Evolutionary conservation across 1,140 invertebrate species (phyloP), one percentile per base, ranked within the genome.

Genomic region (Drosophila pectinifera): DNA sequence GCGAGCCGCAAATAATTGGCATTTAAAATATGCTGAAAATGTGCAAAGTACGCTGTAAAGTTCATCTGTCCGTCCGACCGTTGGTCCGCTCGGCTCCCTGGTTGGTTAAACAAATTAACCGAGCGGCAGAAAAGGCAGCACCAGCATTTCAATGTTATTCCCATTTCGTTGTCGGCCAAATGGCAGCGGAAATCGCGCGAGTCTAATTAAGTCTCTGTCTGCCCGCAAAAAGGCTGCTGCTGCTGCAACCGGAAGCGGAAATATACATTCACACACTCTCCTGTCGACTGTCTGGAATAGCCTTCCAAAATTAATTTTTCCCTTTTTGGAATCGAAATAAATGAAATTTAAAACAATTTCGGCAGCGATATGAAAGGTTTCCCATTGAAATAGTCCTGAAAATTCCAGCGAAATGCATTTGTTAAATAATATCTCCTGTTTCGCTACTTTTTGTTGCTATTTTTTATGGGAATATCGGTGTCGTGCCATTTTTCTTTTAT

Each of bases 1-100:
- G 45, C 22, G 48, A 67, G 80, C 84, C 79, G 72, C 84, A 73
- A 65, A 83, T 88, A 88, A 88, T 89, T 88, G 84, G 65, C 72
- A 89, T 88, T 88, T 83, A 77, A 88, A 82, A 88, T 89, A 84
- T 89, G 83, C 84, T 88, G 83, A 89, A 88, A 83, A 88, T 79
- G 75, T 68, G 59, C 76, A 88, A 86, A 82, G 78, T 88, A 18
- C 38, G 31, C 45, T 13, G 16, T 58, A 69, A 61, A 43, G 22
- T 48, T 20, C 38, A 45, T 7, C 64, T 26, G 43, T 49, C 51
- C 6, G 38, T 31, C 51, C 10, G 20, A 14, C 20, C 24, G 55
- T 41, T 22, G 14, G 22, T 43, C 26, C 31, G 56, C 6, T 10
- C 20, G 18, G 56, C 6, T 10, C 20, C 14, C 36, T 38, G 67